A percentile compares a stretch with the other conserved stretches of the same genome.
These are phyloP conservation scores for Mus minutoides DNA, from an alignment of 2,797 vertebrate species.

Conservation along the genomic window DNA sequence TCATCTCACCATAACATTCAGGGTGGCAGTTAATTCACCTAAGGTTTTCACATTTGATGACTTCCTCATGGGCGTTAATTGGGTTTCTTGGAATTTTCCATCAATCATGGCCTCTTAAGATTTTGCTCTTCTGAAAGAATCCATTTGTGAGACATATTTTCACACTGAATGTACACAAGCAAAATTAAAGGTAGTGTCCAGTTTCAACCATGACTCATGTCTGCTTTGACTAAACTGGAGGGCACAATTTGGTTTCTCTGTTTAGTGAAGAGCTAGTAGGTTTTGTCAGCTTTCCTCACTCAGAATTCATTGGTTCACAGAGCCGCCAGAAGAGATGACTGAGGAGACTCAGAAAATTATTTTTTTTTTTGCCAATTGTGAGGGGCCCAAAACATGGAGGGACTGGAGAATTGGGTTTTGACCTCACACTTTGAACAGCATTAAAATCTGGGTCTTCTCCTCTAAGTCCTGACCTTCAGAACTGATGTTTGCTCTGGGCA, in stretches of 20 bases:
- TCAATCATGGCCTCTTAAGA: slow-evolving; percentile 68
- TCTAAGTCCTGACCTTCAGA: neutral
- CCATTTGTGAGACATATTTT: slow-evolving; percentile 67
- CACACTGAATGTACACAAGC: slow-evolving; percentile 46
- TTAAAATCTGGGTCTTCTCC: neutral
- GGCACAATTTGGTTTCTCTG: neutral
- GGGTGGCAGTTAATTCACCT: slow-evolving; percentile 68
- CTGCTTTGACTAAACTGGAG: slow-evolving; percentile 51
- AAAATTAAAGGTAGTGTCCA: slow-evolving; percentile 64
- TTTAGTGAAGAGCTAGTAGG: neutral
- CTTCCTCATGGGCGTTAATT: slow-evolving; percentile 72
- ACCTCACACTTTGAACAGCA: neutral
- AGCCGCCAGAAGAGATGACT: neutral
- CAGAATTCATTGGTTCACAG: neutral
- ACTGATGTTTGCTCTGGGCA: neutral
- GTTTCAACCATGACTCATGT: slow-evolving; percentile 69
- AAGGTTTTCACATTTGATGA: slow-evolving; percentile 69
- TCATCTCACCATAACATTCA: slow-evolving; percentile 65
- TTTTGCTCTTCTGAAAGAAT: slow-evolving; percentile 75
- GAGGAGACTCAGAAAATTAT: neutral
- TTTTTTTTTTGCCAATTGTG: neutral
- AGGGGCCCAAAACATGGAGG: neutral
- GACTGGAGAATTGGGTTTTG: neutral
- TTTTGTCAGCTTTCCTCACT: slow-evolving; percentile 21
- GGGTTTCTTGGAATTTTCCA: slow-evolving; percentile 74